Base-by-base conservation (phyloP, 2,888 invertebrate genomes). In the Drosophila borborema region DNA sequence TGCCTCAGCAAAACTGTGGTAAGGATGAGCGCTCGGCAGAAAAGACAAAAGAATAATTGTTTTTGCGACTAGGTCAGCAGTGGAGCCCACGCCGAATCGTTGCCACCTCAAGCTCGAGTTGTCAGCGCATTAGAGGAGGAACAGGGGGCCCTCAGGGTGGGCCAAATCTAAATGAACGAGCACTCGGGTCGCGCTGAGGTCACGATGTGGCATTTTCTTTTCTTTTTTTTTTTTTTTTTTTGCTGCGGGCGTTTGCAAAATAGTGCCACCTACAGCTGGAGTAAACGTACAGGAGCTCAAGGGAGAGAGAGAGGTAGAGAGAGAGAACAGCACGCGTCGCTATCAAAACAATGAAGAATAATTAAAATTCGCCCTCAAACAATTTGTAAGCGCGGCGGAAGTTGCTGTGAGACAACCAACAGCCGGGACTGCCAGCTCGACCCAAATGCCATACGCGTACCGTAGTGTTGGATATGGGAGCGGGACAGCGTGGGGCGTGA, bases 291-390 rank as follows among this genome's bases (percentile, higher is more conserved):
- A 8, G 40, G 53, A 23, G 66, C 10, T 16, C 53, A 20, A 38
- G 53, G 10, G 38, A 8, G 20, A 40, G 20, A 8, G 20, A 40
- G 28, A 28, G 28, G 31, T 45, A 10, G 43, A 8, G 20, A 40
- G 28, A 18, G 46, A 40, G 55, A 73, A 77, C 78, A 70, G 72
- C 74, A 80, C 79, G 74, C 81, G 77, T 73, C 74, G 72, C 81
- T 86, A 84, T 86, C 86, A 86, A 84, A 88, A 90, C 90, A 90
- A 90, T 90, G 89, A 90, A 77, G 89, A 88, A 88, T 90, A 90
- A 90, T 90, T 90, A 90, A 89, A 90, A 90, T 90, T 86, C 81
- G 82, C 86, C 90, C 90, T 80, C 89, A 80, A 88, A 83, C 89
- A 88, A 89, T 90, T 89, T 89, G 89, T 82, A 69, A 76, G 72